Conservation (phyloP, 2,888 invertebrate species). For the Smittia aterrima region DNA sequence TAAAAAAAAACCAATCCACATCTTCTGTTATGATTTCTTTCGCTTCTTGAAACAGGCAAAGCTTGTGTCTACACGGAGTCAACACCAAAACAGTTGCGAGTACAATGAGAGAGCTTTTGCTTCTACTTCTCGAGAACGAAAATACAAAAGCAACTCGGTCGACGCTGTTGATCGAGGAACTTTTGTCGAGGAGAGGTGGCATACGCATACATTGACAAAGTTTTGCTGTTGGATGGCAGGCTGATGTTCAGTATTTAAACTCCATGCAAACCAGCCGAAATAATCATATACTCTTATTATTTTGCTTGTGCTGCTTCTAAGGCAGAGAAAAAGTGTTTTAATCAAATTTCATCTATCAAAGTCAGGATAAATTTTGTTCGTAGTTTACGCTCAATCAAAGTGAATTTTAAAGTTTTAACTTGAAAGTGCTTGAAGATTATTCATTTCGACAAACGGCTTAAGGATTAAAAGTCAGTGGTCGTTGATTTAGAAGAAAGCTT, state of each 20-base stretch:
- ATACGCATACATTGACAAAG: slow-evolving; percentile 26
- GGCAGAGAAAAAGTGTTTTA: slow-evolving; percentile 37
- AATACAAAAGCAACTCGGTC: background rate
- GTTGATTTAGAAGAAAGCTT: slow-evolving; percentile 49
- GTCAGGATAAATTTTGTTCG: slow-evolving; percentile 25
- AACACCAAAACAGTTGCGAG: slow-evolving; percentile 6
- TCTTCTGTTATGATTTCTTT: slow-evolving; percentile 14
- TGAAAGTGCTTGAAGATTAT: slow-evolving; percentile 20
- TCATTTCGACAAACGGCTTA: slow-evolving; percentile 50
- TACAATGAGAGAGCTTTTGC: slow-evolving; percentile 39
- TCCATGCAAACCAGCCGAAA: slow-evolving; percentile 36
- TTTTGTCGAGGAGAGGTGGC: slow-evolving; percentile 37
- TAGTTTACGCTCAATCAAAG: slow-evolving; percentile 21
- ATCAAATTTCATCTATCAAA: slow-evolving; percentile 1
- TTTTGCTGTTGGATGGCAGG: background rate
- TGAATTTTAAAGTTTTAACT: background rate
- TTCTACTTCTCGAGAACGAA: slow-evolving; percentile 21
- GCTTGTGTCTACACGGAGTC: background rate
- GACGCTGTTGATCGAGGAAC: slow-evolving; percentile 11
- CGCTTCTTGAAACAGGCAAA: background rate
- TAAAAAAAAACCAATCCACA: background rate
- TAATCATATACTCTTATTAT: slow-evolving; percentile 41
- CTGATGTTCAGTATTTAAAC: slow-evolving; percentile 36
- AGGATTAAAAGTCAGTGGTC: slow-evolving; percentile 53
- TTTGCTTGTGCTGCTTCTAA: slow-evolving; percentile 41